Evolutionary conservation across 2,113 vertebrate species (phyloP).

Genomic region (Cololabis saira): DNA sequence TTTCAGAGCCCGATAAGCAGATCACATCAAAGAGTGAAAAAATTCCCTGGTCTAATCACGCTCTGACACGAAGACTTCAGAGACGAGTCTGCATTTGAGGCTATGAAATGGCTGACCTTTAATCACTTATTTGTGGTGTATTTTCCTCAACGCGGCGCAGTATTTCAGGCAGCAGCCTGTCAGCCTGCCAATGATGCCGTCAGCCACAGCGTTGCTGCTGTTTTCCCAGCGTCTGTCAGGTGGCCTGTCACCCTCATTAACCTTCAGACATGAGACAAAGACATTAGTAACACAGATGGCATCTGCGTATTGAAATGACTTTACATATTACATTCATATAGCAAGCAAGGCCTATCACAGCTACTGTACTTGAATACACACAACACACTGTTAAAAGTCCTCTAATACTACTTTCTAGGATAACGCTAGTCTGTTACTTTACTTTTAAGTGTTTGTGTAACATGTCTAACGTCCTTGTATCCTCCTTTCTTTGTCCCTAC

Average conservation of each 20-base stretch:
- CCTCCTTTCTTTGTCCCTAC: slow-evolving; percentile 67
- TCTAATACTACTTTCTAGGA: neutral
- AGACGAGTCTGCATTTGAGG: slow-evolving; percentile 63
- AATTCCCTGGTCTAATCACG: slow-evolving; percentile 53
- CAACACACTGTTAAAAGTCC: neutral
- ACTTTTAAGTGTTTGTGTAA: too few relatives aligned
- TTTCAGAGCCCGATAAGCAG: slow-evolving; percentile 44
- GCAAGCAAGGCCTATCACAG: neutral
- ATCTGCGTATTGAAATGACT: slow-evolving; percentile 45
- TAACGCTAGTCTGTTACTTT: too few relatives aligned
- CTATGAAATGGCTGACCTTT: slow-evolving; percentile 75
- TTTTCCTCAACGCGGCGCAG: slow-evolving; percentile 35
- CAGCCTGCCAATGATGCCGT: slow-evolving; percentile 55
- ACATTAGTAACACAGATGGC: slow-evolving; percentile 26
- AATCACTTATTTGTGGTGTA: slow-evolving; percentile 58
- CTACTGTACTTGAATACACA: neutral
- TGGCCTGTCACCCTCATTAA: slow-evolving; percentile 56
- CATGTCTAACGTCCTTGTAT: neutral
- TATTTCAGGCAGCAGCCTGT: slow-evolving; percentile 48
- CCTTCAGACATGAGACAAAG: slow-evolving; percentile 53
- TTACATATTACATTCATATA: slow-evolving; percentile 1
- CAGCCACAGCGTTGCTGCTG: slow-evolving; percentile 39
- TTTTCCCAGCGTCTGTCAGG: slow-evolving; percentile 35
- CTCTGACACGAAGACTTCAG: slow-evolving; percentile 59
- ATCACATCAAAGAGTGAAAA: slow-evolving; percentile 55